Evolutionary conservation across 2,888 invertebrate species (phyloP).

Genomic region (Tridacna crocea): DNA sequence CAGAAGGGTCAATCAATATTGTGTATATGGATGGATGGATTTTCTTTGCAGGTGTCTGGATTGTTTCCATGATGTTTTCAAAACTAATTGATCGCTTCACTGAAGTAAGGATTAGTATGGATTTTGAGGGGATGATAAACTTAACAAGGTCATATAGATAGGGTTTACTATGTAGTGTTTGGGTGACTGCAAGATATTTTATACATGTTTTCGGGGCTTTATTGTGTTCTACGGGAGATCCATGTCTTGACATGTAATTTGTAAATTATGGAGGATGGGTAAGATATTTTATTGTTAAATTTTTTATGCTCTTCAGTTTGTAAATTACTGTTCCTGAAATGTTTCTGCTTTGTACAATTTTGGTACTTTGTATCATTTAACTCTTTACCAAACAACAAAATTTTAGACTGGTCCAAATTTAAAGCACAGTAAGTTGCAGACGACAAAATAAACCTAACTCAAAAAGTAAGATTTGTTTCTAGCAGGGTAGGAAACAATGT

Average conservation of each 20-base stretch:
- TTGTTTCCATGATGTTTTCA: constrained; percentile 9
- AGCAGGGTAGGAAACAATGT: no score
- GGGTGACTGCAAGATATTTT: not conserved
- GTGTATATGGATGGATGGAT: not conserved
- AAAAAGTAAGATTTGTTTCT: no score
- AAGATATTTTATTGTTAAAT: not conserved
- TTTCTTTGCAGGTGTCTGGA: not conserved
- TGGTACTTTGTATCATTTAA: no score
- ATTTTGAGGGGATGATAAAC: constrained; percentile 2
- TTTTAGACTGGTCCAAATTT: no score
- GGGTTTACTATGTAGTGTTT: not conserved
- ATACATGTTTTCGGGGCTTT: not conserved
- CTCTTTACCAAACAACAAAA: no score
- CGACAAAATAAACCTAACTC: no score
- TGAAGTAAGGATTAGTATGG: constrained; percentile 1
- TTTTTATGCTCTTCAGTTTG: no score
- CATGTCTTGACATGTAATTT: not conserved
- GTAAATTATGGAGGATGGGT: constrained; percentile 3
- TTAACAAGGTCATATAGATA: not conserved
- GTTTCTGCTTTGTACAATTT: no score
- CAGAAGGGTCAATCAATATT: constrained; percentile 2
- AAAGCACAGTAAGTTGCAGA: no score
- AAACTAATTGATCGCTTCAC: constrained; percentile 5
- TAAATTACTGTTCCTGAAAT: no score
- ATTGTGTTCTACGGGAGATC: not conserved